phyloP scores from a whole-genome alignment of 1,140 invertebrate species.

The Idris sp. region DNA sequence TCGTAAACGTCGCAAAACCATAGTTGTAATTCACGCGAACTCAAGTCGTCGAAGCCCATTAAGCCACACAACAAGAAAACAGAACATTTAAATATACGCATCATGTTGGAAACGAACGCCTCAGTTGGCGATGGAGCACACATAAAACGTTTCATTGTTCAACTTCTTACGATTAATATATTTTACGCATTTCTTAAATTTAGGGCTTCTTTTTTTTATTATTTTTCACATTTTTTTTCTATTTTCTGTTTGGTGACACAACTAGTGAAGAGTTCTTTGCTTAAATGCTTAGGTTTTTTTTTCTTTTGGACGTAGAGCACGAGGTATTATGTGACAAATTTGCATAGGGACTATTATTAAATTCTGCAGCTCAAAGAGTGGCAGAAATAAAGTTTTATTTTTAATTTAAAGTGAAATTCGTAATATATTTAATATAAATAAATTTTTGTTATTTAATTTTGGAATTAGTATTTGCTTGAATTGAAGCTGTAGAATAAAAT shows the following conservation, averaged over 20 bases:
- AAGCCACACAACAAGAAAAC: constrained; percentile 21
- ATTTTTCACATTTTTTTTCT: constrained; percentile 4
- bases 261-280: constrained; percentile 1
- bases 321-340: constrained; percentile 32
- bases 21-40: constrained; percentile 6
- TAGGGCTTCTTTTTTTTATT: constrained; percentile 3
- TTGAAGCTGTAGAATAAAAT: constrained; percentile 16
- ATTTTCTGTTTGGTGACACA: constrained; percentile 7
- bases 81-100: constrained; percentile 34
- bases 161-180: constrained; percentile 48
- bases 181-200: constrained; percentile 31
- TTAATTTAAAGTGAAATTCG: too few species aligned
- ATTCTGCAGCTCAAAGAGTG: constrained; percentile 5
- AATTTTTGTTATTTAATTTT: too few species aligned
- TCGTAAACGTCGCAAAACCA: constrained; percentile 4
- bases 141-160: constrained; percentile 55
- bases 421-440: too few species aligned
- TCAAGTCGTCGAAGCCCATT: constrained; percentile 6
- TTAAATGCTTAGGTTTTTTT: constrained; percentile 22
- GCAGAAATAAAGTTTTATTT: too few species aligned
- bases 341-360: not conserved
- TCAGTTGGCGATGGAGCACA: constrained; percentile 30
- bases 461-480: too few species aligned
- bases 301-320: constrained; percentile 36
- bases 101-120: constrained; percentile 31